Evolutionary conservation across 2,113 vertebrate species (phyloP).

Genomic region (Gymnogyps californianus): DNA sequence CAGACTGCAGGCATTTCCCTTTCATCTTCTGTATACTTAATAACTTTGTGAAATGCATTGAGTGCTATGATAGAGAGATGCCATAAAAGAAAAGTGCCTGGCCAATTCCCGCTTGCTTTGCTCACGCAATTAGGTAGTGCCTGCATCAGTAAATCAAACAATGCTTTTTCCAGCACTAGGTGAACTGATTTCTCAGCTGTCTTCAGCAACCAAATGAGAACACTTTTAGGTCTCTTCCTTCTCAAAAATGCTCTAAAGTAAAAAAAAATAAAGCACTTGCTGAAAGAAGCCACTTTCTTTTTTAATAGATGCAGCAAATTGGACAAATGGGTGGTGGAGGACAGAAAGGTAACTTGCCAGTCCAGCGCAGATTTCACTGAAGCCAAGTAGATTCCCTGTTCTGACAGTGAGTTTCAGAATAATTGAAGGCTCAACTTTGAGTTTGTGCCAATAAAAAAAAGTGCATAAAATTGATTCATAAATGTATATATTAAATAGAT

Average conservation of each 20-base stretch:
- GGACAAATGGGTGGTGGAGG: neutral
- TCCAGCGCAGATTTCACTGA: neutral
- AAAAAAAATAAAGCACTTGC: neutral
- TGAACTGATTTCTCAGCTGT: neutral
- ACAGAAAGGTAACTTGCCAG: neutral
- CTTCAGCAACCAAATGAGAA: neutral
- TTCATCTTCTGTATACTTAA: conserved; percentile 52
- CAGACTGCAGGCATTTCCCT: conserved; percentile 8
- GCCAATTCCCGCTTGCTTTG: neutral
- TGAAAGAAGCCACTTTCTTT: neutral
- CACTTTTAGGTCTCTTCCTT: neutral
- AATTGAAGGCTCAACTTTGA: neutral
- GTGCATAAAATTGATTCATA: neutral
- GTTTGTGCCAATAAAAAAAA: neutral
- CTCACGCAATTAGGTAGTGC: neutral
- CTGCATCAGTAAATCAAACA: conserved; percentile 17
- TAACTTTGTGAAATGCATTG: conserved; percentile 1
- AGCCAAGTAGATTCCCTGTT: neutral
- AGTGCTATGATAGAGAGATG: conserved; percentile 40
- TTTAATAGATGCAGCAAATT: neutral
- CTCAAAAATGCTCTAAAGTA: neutral
- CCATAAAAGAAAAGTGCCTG: conserved; percentile 49
- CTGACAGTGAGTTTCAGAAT: neutral
- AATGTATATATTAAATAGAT: neutral
- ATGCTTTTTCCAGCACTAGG: neutral